These are phyloP conservation scores for Venturia canescens DNA, from an alignment of 1,140 invertebrate species.

Conservation along the genomic window DNA sequence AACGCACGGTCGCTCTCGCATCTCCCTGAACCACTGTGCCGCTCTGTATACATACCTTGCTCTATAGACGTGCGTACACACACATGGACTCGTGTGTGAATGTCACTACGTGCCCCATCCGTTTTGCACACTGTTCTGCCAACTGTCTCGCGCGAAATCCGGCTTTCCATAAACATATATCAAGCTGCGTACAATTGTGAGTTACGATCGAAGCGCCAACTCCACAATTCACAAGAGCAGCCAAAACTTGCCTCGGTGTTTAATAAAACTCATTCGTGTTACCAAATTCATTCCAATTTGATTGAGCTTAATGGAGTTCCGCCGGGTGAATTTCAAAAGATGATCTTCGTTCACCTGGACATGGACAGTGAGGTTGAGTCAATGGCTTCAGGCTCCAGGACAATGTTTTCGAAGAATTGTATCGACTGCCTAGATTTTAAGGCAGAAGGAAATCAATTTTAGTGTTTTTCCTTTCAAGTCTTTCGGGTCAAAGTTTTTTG, in stretches of 20 bases:
- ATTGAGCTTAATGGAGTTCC: no score
- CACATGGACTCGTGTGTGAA: not conserved
- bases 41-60: not conserved
- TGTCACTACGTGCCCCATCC: constrained; percentile 25
- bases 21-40: constrained; percentile 14
- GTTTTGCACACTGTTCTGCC: constrained; percentile 12
- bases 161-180: constrained; percentile 26
- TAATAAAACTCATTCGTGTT: constrained; percentile 3
- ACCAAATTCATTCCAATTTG: not conserved
- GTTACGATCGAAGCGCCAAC: constrained; percentile 11
- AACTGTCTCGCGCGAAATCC: constrained; percentile 26
- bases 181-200: constrained; percentile 14
- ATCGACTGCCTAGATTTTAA: not conserved
- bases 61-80: not conserved
- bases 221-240: not conserved
- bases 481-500: not conserved
- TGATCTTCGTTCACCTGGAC: no score
- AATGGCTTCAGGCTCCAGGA: no score
- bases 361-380: no score
- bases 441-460: not conserved
- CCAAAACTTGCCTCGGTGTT: not conserved
- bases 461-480: not conserved
- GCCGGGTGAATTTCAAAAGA: no score
- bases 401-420: not conserved
- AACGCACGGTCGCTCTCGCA: constrained; percentile 39